A percentile compares a stretch with the other conserved stretches of the same genome.
phyloP scores from a whole-genome alignment of 2,113 vertebrate species.

The Pteruthius melanotis region DNA sequence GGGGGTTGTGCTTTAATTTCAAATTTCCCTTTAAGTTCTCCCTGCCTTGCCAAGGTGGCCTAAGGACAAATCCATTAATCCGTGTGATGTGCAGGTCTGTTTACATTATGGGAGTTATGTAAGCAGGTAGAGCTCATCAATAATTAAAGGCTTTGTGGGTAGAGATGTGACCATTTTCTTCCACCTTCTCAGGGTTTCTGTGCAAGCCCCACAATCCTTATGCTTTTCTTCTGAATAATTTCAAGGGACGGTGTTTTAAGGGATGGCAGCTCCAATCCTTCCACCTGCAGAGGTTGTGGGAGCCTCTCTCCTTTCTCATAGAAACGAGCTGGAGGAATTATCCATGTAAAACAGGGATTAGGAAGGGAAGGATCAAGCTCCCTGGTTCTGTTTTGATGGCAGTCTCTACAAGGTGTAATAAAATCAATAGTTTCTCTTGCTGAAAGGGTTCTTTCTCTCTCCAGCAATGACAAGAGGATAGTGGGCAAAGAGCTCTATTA shows the following conservation, averaged over 20 bases:
- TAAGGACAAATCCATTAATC: slow-evolving; percentile 43
- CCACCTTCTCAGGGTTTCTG: not conserved
- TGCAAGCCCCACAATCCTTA: not conserved
- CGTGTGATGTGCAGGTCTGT: not conserved
- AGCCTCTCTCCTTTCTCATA: not conserved
- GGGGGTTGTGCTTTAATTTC: not conserved
- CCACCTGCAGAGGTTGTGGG: not conserved
- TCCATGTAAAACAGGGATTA: not conserved
- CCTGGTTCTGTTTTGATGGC: not conserved
- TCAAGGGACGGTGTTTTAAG: not conserved
- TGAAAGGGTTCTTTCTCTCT: slow-evolving; percentile 21
- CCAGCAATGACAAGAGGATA: slow-evolving; percentile 4
- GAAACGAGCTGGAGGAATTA: not conserved
- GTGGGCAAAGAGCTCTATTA: slow-evolving; percentile 1
- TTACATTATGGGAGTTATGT: not conserved
- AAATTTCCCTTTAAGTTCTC: not conserved
- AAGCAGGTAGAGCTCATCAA: slow-evolving; percentile 31
- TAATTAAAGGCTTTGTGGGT: not conserved
- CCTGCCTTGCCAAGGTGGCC: slow-evolving; percentile 15
- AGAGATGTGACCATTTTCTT: not conserved
- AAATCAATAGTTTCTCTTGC: slow-evolving; percentile 16
- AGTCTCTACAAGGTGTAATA: not conserved
- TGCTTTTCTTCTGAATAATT: not conserved
- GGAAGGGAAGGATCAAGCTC: not conserved
- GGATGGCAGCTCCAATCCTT: not conserved